Base-by-base conservation (phyloP, 2,888 invertebrate genomes). In the Caradrina kadenii region DNA sequence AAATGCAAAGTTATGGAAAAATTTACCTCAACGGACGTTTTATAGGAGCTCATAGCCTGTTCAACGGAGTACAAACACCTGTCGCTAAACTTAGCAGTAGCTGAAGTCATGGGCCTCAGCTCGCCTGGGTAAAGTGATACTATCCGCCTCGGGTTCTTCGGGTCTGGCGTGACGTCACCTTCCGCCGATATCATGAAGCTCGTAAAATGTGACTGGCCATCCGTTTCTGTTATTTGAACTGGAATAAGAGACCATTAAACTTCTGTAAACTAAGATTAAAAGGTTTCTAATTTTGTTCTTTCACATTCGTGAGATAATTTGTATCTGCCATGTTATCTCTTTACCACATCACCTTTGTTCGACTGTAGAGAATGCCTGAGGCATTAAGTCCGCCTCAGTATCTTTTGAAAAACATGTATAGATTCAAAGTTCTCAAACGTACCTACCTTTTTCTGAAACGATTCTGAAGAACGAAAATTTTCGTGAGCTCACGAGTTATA, bases 171-270 rank as follows among this genome's bases (percentile, higher is more conserved):
- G 10, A 86, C 78, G 35, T 94, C 94, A 2, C 94, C 95, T 73
- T 95, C 95, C 1, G 90, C 92, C 7, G 95, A 94, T 91, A 95
- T 93, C 89, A 95, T 92, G 81, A 95, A 95, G 0, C 87, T 89
- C 11, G 90, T 92, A 69, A 95, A 95, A 19, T 84, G 87, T 0
- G 95, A 94, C 22, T 83, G 86, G 0, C 85, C 92, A 55, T 95
- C 94, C 0, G 93, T 94, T 76, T 84, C 87, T 48, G 81, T 84
- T 77, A 95, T 85, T 89, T 91, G 88, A 6, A 95, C 94, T 94
- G 81, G 3, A 87, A 86, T n/a, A 55, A 5, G 11, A 5, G 11
- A 49, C 6, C 10, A n/a, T 3, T 45, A 45, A 45, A 45, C 45
- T 45, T 42, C 42, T 42, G 42, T 15, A 4, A 13, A 42, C 35